These are phyloP conservation scores for Psilanteris sp. DNA, from an alignment of 1,140 invertebrate genomes.

Conservation along the genomic window DNA sequence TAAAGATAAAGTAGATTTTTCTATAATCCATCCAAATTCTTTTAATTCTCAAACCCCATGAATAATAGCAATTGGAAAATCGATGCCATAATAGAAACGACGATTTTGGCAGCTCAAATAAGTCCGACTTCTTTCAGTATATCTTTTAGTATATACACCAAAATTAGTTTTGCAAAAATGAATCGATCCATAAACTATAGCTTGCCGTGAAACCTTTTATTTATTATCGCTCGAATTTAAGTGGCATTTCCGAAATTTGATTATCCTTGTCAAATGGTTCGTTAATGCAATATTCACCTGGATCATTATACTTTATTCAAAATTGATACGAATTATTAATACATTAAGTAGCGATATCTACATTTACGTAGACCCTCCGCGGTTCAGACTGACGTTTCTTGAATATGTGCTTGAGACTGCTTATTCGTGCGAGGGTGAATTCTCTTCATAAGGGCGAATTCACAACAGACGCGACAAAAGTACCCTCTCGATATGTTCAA, in stretches of 20 bases:
- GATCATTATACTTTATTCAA: constrained; percentile 49
- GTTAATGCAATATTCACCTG: constrained; percentile 24
- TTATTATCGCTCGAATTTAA: too few species aligned
- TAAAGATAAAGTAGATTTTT: too few species aligned
- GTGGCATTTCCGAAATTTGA: constrained; percentile 1
- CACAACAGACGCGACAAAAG: constrained; percentile 55
- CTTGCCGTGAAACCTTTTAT: too few species aligned
- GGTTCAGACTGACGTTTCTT: constrained; percentile 41
- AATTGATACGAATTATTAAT: constrained; percentile 59
- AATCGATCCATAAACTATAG: too few species aligned
- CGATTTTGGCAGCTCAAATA: too few species aligned
- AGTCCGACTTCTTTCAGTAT: too few species aligned
- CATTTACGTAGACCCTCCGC: constrained; percentile 47
- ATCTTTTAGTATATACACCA: too few species aligned
- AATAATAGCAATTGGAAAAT: too few species aligned
- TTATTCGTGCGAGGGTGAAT: constrained; percentile 57
- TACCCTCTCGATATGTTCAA: constrained; percentile 52
- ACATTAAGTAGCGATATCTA: constrained; percentile 60
- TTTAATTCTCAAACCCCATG: too few species aligned
- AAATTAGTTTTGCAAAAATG: too few species aligned
- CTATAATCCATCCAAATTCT: too few species aligned
- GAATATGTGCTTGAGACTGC: constrained; percentile 62
- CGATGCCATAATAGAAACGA: too few species aligned
- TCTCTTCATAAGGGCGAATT: constrained; percentile 62
- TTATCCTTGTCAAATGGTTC: constrained; percentile 23